phyloP scores from a whole-genome alignment of 2,888 invertebrate species.

The Watsonalla cultraria region DNA sequence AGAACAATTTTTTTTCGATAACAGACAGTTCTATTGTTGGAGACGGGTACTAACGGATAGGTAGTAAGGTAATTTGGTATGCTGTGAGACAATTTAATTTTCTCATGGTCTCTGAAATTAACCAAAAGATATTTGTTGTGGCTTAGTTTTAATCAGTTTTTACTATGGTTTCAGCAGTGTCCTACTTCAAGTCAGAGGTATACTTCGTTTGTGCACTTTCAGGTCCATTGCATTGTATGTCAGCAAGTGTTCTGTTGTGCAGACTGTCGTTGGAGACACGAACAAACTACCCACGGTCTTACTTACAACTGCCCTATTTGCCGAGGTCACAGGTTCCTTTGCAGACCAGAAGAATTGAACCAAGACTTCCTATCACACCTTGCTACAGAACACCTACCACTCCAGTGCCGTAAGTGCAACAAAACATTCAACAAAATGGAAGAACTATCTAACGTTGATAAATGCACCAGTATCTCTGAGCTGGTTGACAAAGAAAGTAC shows the following conservation, averaged over 20 bases:
- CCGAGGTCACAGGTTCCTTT: conserved; percentile 52
- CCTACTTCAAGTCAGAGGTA: no score
- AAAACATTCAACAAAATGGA: conserved; percentile 58
- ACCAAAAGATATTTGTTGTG: no score
- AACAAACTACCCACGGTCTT: conserved; percentile 48
- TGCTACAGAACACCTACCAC: conserved; percentile 50
- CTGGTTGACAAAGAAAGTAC: conserved; percentile 31
- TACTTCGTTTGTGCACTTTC: conserved; percentile 21
- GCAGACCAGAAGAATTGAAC: conserved; percentile 45
- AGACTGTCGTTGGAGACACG: conserved; percentile 65
- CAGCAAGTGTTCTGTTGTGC: conserved; percentile 63
- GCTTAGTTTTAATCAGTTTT: no score
- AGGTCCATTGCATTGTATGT: conserved; percentile 67
- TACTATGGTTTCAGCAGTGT: no score
- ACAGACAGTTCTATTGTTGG: no score
- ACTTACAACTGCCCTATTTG: conserved; percentile 66
- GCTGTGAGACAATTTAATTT: no score
- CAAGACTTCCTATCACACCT: conserved; percentile 54
- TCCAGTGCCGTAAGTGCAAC: conserved; percentile 61
- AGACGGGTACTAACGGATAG: no score
- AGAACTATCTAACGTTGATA: conserved; percentile 49
- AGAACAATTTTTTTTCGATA: no score
- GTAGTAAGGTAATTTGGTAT: no score
- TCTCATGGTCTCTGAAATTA: no score
- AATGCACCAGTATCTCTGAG: conserved; percentile 63